Evolutionary conservation across 2,888 invertebrate genomes (phyloP), one percentile per base, ranked within the genome.

Genomic region (Nemapogon koenigi): DNA sequence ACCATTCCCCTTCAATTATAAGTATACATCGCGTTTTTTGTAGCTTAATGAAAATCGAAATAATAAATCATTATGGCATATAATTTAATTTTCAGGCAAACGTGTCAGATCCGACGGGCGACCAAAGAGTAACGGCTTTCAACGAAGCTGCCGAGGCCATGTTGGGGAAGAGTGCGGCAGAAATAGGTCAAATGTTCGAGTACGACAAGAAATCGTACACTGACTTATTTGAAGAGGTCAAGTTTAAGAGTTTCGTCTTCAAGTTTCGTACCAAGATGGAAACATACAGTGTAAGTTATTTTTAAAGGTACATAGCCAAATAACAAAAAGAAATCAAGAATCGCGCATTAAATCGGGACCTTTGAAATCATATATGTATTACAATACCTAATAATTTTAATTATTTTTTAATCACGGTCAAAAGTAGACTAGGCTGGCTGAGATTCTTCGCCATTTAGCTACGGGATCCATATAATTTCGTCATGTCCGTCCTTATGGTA

Each of bases 41-140:
- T n/a, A n/a, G n/a, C n/a, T n/a, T n/a, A n/a, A n/a, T n/a, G n/a
- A n/a, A n/a, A n/a, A n/a, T n/a, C n/a, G 8, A 15, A 15, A 31
- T 31, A 29, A 15, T 31, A 11, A 31, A 17, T 14, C n/a, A 8
- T 11, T 4, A 16, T 15, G 32, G 14, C 4, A 31, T n/a, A 29
- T 31, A 31, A 15, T 13, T 17, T 4, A 31, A 31, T n/a, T 59
- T 64, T 11, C 60, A 95, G 94, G 83, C 89, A 47, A 91, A 88
- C 56, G 81, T 98, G 39, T 89, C 89, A 0, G 98, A 99, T 67
- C 89, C 86, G 64, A 89, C 92, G 1, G 92, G 90, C 36, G 89
- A 89, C 62, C 87, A 90, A 48, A 97, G 97, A 89, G 86, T 90
- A 6, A 97, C 95, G 2, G 87, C 91, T 45, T 99, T 99, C 76